These are phyloP conservation scores for Eospalax fontanierii DNA, from an alignment of 2,797 vertebrate species.

Conservation along the genomic window DNA sequence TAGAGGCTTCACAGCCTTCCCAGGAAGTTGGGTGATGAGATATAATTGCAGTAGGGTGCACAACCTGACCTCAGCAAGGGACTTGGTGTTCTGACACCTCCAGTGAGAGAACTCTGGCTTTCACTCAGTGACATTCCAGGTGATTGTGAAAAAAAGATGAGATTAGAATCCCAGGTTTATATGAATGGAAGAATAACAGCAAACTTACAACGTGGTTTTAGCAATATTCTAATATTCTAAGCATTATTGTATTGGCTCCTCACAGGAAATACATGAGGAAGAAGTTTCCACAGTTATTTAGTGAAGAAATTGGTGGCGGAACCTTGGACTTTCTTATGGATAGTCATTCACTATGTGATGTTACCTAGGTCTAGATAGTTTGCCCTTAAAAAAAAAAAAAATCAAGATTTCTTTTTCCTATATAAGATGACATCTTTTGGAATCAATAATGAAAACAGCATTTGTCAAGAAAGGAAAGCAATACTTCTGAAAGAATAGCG, in stretches of 20 bases:
- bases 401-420: neutral
- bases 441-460: neutral
- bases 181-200: neutral
- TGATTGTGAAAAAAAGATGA: no score
- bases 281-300: neutral
- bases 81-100: neutral
- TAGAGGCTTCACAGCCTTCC: no score
- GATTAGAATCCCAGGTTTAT: neutral
- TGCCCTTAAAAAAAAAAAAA: neutral
- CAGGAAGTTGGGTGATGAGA: neutral
- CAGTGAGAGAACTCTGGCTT: neutral
- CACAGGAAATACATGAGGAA: rapidly evolving
- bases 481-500: neutral
- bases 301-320: neutral
- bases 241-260: neutral
- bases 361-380: neutral
- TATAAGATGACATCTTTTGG: neutral
- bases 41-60: neutral
- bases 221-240: no score
- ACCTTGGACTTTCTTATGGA: neutral
- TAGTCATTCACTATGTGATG: neutral
- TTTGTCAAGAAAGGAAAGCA: neutral
- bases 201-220: neutral
- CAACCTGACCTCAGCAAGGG: neutral
- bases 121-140: neutral